A percentile compares a stretch with the other conserved stretches of the same genome.
Conservation (phyloP, 1,140 invertebrate species). For the Drosophila repleta region DNA sequence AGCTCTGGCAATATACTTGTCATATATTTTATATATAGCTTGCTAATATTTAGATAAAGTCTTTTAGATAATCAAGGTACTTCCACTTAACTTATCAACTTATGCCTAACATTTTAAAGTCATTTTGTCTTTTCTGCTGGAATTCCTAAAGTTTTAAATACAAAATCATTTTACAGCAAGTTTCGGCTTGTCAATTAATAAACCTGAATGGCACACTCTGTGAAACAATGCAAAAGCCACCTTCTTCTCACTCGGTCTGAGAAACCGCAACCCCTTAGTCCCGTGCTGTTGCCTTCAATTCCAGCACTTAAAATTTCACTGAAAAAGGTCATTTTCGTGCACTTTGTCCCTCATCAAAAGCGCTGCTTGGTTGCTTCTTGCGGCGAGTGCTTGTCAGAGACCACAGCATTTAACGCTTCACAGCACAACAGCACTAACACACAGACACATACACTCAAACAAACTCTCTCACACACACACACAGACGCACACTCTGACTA, state of each 20-base stretch:
- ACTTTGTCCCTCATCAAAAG: conserved; percentile 44
- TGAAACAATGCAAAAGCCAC: conserved; percentile 1
- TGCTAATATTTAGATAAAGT: too few relatives aligned
- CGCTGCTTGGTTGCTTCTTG: conserved; percentile 19
- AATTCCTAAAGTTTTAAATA: neutral
- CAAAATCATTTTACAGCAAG: conserved; percentile 5
- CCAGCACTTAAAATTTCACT: conserved; percentile 27
- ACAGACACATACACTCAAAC: conserved; percentile 9
- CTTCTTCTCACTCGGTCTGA: too few relatives aligned
- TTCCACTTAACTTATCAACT: too few relatives aligned
- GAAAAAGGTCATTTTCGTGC: conserved; percentile 43
- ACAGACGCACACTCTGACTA: neutral
- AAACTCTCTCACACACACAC: neutral
- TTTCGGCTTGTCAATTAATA: conserved; percentile 24
- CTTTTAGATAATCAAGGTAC: too few relatives aligned
- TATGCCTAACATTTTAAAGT: too few relatives aligned
- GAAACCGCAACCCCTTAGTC: neutral
- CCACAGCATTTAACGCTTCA: conserved; percentile 40
- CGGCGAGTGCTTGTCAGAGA: conserved; percentile 22
- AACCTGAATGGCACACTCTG: neutral
- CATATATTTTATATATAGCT: too few relatives aligned
- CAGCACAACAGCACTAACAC: conserved; percentile 3
- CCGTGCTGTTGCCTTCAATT: conserved; percentile 17
- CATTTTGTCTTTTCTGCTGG: neutral
- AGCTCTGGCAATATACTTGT: too few relatives aligned